Percentiles rank a stretch among this genome's conserved stretches.
These are phyloP conservation scores for Malurus melanocephalus DNA, from an alignment of 2,113 vertebrate genomes.

Conservation along the genomic window DNA sequence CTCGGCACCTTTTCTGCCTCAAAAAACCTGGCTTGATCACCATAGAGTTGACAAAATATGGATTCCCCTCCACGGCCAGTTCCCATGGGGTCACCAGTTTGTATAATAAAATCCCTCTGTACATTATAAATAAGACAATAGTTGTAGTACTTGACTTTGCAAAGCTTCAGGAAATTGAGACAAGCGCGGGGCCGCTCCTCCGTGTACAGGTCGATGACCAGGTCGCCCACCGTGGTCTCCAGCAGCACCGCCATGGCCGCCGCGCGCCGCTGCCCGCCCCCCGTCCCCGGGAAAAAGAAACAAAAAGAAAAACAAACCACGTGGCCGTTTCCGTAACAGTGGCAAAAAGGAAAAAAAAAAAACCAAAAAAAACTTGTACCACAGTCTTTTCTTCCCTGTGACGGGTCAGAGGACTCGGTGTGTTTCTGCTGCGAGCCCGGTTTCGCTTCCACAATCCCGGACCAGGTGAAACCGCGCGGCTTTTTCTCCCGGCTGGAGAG, in stretches of 20 bases:
- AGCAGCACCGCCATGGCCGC: conserved; percentile 88
- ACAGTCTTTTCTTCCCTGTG: no score
- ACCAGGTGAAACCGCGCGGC: no score
- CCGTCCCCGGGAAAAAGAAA: no score
- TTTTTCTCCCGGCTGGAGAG: no score
- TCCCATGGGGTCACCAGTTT: conserved; percentile 93
- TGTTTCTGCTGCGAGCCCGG: no score
- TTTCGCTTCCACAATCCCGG: no score
- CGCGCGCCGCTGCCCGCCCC: rapidly evolving
- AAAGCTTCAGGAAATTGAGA: conserved; percentile 95
- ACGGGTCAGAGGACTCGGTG: no score
- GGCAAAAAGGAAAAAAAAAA: no score
- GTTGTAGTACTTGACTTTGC: conserved; percentile 97
- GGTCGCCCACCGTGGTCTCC: conserved; percentile 92
- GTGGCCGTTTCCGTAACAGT: no score
- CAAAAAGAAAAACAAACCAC: no score
- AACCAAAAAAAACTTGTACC: no score
- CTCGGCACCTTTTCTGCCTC: conserved; percentile 89
- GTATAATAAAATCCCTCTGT: conserved; percentile 95
- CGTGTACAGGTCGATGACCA: conserved; percentile 92
- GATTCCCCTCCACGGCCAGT: conserved; percentile 94
- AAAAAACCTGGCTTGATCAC: conserved; percentile 95
- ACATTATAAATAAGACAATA: conserved; percentile 96
- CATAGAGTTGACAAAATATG: conserved; percentile 90
- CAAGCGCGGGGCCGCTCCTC: conserved; percentile 93